Evolutionary conservation across 2,113 vertebrate species (phyloP).

Genomic region (Paradoxurus hermaphroditus): DNA sequence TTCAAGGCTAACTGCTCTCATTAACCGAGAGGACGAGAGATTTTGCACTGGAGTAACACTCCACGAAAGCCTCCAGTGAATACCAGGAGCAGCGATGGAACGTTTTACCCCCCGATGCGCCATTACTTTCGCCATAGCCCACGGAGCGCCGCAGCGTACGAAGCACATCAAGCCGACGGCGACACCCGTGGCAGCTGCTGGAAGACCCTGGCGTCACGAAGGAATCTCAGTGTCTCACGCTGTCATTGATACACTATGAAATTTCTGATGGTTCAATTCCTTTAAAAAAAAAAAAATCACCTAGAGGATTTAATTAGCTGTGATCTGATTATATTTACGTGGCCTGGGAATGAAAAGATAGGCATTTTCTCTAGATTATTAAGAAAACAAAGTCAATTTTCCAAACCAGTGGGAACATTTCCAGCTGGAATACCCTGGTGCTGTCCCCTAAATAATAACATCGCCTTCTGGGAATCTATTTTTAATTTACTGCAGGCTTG

Average conservation of each 20-base stretch:
- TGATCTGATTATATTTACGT: not conserved
- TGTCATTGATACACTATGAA: not conserved
- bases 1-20: not conserved
- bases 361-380: not conserved
- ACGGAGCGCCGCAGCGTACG: accelerated
- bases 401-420: not conserved
- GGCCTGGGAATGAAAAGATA: not conserved
- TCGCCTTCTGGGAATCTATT: not conserved
- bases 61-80: not conserved
- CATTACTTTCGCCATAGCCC: not conserved
- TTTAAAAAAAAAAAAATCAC: not conserved
- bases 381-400: not conserved
- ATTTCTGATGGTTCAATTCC: not conserved
- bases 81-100: not conserved
- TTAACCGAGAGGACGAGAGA: not conserved
- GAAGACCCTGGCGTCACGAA: not conserved
- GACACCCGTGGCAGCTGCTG: accelerated
- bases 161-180: accelerated
- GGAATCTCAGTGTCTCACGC: not conserved
- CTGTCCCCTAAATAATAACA: not conserved
- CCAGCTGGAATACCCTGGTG: not conserved
- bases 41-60: not conserved
- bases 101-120: not conserved
- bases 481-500: not conserved
- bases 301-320: not conserved